Evolutionary conservation across 2,113 vertebrate species (phyloP), one percentile per base, ranked within the genome.

Genomic region (Amia ocellicauda): DNA sequence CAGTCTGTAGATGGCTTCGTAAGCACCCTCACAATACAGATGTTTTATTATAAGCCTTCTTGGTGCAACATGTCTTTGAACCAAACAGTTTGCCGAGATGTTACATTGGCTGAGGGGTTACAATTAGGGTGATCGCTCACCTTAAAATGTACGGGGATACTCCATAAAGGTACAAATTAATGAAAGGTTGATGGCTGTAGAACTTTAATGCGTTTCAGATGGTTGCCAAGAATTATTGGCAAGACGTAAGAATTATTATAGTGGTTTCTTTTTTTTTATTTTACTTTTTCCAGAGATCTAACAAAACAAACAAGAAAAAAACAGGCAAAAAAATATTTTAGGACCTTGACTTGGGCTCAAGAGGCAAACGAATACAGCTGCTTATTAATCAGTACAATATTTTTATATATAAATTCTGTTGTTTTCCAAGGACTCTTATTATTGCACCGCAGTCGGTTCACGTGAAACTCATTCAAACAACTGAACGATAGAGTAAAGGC

Each of bases 401-500:
- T 53, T 22, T 53, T 53, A 26, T 53, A 53, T 53, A 53, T 54
- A 36, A 13, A 10, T 20, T 47, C 26, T 31, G 29, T 56, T 56
- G 53, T 56, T 64, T 45, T 29, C 14, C 24, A 56, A 45, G 63
- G 19, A 27, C 56, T 49, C 42, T 20, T 58, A 10, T 22, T 50
- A 42, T 56, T 57, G 58, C 9, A n/a, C 29, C 53, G 29, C 26
- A n/a, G 7, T 31, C 26, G 41, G 55, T 50, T 27, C 22, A 58
- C 20, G 24, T 23, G 58, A 66, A 36, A 66, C 50, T 66, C 17
- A 66, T 66, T 58, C 43, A 58, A 14, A 29, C 28, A 50, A 43
- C 54, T 65, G 26, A 23, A 49, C 58, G 29, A 40, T 50, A 58
- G 29, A 51, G 58, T 45, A 58, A 50, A 51, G 28, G 43, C 47